Base-by-base conservation (phyloP, 1,140 invertebrate species). In the Leptinotarsa defecta region DNA sequence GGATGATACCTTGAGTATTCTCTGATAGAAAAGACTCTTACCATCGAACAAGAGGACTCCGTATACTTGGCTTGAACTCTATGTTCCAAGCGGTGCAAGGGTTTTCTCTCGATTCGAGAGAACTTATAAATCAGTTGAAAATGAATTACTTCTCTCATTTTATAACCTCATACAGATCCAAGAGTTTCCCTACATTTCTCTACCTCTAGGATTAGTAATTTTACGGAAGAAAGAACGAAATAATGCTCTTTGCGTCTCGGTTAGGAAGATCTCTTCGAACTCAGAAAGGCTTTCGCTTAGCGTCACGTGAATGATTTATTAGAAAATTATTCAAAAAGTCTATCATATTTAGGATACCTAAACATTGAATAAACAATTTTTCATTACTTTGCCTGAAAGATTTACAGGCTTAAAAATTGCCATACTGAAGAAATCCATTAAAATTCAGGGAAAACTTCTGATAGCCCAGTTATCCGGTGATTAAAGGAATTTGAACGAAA, bases 171-270 rank as follows among this genome's bases (percentile, higher is more conserved):
- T 68, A 24, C 65, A 68, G 15, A 68, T 68, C 65, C 65, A 11
- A 24, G 15, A 15, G n/a, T 68, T 43, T 22, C 27, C 19, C 19
- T 68, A 27, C 65, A 22, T 17, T 57, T 57, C 65, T 68, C 17
- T 68, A 4, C 65, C 65, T 24, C 34, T 27, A 27, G 65, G 65
- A 68, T 68, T 68, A 68, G 65, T 68, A 68, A 68, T 68, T 68
- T 68, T 68, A 68, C 65, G 65, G 19, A 68, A 68, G 65, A 68
- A 27, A 68, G 65, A 68, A 68, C 65, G 65, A 68, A 68, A 68
- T 68, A 68, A 68, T 68, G 13, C 65, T 68, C 65, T 68, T 43
- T 27, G 24, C 19, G 65, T 24, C 65, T 24, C 65, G 20, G 65
- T 68, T 68, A 68, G 19, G 19, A 15, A 68, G 65, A 43, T 34